phyloP scores from a whole-genome alignment of 2,113 vertebrate genomes.

The Phrynocephalus versicolor region DNA sequence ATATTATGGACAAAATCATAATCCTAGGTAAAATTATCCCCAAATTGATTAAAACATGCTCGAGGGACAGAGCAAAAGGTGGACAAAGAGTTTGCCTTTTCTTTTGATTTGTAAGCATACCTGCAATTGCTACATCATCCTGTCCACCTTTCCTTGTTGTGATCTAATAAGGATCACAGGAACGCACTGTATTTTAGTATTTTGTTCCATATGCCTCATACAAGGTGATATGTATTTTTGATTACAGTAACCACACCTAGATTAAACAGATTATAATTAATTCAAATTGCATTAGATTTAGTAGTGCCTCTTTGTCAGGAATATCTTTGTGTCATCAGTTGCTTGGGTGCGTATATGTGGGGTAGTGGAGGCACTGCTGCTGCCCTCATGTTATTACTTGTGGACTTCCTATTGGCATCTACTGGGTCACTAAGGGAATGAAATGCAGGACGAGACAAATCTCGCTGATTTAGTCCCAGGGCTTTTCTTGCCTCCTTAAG shows the following conservation, averaged over 20 bases:
- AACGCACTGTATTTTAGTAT: background rate
- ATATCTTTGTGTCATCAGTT: background rate
- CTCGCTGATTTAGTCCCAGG: background rate
- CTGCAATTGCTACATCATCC: background rate
- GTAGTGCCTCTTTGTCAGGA: background rate
- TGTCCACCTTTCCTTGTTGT: background rate
- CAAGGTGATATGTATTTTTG: background rate
- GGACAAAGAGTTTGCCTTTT: background rate
- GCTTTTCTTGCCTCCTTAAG: background rate
- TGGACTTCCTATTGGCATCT: background rate
- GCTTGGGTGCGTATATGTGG: background rate
- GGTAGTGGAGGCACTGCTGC: background rate
- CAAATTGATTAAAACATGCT: background rate
- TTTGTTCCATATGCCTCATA: background rate
- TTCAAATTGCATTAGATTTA: background rate
- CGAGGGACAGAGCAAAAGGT: background rate
- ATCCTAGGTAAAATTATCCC: background rate
- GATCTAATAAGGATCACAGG: background rate
- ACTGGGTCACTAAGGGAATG: background rate
- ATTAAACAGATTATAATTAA: background rate
- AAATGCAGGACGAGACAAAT: too few relatives aligned
- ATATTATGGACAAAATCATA: slow-evolving; percentile 1
- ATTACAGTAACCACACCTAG: background rate
- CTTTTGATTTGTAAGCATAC: background rate
- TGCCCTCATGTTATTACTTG: background rate